These are phyloP conservation scores for Eurosta solidaginis DNA, from an alignment of 1,140 invertebrate species.

Conservation along the genomic window DNA sequence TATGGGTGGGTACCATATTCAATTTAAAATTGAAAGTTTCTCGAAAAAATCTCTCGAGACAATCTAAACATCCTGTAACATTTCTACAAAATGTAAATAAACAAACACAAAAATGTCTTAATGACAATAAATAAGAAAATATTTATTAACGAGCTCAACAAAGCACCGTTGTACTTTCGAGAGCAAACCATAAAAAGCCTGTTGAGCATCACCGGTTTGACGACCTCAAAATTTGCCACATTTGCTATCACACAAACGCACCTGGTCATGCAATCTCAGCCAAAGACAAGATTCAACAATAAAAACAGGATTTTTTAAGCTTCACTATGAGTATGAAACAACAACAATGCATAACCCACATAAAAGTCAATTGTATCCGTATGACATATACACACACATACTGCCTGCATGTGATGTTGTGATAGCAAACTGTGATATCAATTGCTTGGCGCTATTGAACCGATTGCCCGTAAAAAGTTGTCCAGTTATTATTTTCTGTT, in stretches of 20 bases:
- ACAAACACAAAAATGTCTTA: no score
- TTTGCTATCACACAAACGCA: not conserved
- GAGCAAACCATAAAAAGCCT: not conserved
- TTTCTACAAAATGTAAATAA: no score
- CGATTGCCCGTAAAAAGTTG: no score
- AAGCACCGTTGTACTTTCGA: slow-evolving; percentile 19
- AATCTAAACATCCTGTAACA: no score
- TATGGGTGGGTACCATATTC: no score
- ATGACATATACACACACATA: slow-evolving; percentile 32
- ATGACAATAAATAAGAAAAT: not conserved
- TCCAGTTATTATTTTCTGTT: no score
- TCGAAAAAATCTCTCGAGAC: no score
- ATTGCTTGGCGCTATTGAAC: not conserved
- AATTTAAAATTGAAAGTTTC: no score
- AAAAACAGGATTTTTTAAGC: slow-evolving; percentile 54
- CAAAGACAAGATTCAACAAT: slow-evolving; percentile 43
- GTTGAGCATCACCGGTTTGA: slow-evolving; percentile 18
- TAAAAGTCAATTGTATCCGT: slow-evolving; percentile 47
- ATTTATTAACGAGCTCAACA: not conserved
- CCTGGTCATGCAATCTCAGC: not conserved
- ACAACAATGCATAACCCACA: slow-evolving; percentile 14
- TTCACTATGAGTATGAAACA: not conserved
- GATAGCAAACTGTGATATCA: not conserved
- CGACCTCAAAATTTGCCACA: slow-evolving; percentile 48
- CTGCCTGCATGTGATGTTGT: not conserved